A percentile compares a stretch with the other conserved stretches of the same genome.
phyloP scores from a whole-genome alignment of 2,888 invertebrate species.

The Odontocolon sp. region DNA sequence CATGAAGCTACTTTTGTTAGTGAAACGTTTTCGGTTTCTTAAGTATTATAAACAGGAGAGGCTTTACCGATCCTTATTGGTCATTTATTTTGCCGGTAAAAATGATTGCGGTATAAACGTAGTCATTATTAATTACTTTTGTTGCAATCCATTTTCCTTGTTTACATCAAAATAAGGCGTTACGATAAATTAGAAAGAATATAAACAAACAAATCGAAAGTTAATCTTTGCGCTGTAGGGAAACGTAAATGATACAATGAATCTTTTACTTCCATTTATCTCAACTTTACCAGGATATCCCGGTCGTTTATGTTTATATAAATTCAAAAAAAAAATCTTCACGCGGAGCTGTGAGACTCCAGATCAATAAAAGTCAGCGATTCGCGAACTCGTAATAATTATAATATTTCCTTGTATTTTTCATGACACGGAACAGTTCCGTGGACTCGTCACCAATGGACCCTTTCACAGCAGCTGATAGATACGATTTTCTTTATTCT shows the following conservation, averaged over 20 bases:
- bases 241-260: neutral
- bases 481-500: conserved; percentile 2
- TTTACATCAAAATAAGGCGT: too few relatives aligned
- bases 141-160: too few relatives aligned
- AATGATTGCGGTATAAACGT: too few relatives aligned
- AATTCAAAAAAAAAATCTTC: neutral
- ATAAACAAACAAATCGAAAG: too few relatives aligned
- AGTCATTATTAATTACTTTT: too few relatives aligned
- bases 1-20: neutral
- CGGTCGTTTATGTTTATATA: too few relatives aligned
- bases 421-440: neutral
- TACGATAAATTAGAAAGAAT: too few relatives aligned
- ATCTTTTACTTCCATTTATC: neutral
- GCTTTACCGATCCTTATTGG: neutral
- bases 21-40: neutral
- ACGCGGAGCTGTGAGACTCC: neutral
- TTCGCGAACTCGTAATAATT: neutral
- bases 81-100: neutral
- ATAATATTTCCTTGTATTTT: neutral
- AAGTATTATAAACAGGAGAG: neutral
- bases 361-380: neutral
- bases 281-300: too few relatives aligned
- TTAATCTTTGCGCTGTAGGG: neutral
- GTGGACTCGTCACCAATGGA: neutral
- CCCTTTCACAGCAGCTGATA: neutral